Base-by-base conservation (phyloP, 2,888 invertebrate species). In the Synergus japonicus region DNA sequence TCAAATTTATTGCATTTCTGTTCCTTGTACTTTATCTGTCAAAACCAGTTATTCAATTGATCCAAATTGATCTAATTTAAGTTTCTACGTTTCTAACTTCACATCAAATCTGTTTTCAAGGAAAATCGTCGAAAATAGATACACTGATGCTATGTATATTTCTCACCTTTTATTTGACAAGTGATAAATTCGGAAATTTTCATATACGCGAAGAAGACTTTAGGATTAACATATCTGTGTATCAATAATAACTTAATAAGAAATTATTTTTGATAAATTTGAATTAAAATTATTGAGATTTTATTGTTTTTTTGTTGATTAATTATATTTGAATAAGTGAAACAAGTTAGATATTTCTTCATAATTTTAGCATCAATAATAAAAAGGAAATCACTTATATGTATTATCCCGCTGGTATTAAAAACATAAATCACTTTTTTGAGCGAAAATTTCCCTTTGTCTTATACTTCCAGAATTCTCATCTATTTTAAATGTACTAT, bases 221-320 rank as follows among this genome's bases (percentile, higher is more conserved):
- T 54, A 54, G 15, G n/a, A 54, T 15, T 54, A 29, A 29, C 22
- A 29, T 29, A 54, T n/a, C 8, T 54, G n/a, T 54, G 54, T 54
- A 3, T 54, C 2, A 54, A 54, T n/a, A 54, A 54, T 2, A 9
- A n/a, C n/a, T 54, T 54, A 29, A 54, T 12, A 69, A 80, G 69
- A 77, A 41, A 76, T 76, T 79, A 66, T 81, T 66, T 79, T 54
- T 9, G 10, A 44, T 54, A n/a, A 49, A 15, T 54, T 54, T 7
- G 1, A 54, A n/a, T n/a, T 54, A 4, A n/a, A n/a, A 54, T 8
- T 54, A 54, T 54, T 7, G n/a, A n/a, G 0, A 54, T 54, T n/a
- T n/a, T n/a, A n/a, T 54, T n/a, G 49, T 7, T 54, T 7, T 22
- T 0, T 22, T 22, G 22, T 4, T 37, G 37, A 5, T 37, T 37